Evolutionary conservation across 2,888 invertebrate genomes (phyloP), one percentile per base, ranked within the genome.

Genomic region (Buathra laborator): DNA sequence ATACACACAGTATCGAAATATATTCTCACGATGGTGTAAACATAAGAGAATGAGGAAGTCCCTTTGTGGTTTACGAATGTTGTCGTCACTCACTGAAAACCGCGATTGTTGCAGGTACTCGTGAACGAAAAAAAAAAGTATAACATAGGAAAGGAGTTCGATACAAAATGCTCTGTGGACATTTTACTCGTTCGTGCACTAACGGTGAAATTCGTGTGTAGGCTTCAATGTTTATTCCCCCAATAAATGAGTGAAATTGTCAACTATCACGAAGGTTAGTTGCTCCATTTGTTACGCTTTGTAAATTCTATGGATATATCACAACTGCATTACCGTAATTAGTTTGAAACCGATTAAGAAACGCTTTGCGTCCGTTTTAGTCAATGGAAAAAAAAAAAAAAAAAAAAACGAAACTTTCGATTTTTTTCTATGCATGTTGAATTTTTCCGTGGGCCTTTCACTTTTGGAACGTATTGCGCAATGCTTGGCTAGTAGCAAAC

Each of bases 191-290:
- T 71, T 71, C 71, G 71, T 19, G 29, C 59, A 59, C 6, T 14
- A 24, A 10, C 24, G 59, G 59, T 29, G 44, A 68, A 12, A 24
- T 48, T 29, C 46, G 46, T 68, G 12, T 68, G 29, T 51, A 24
- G 29, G 19, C 29, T 32, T 32, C 5, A 1, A 14, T 29, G 48
- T 48, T 67, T 14, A 3, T 1, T 68, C n/a, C 1, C 24, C 19
- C 7, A 4, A 44, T 16, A 44, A 19, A 32, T 46, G 72, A 59
- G 24, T 59, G 12, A 59, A 59, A 59, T 29, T 46, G 44, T 59
- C 72, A 44, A 29, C 46, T 16, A 24, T 44, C 59, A 59, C 59
- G 16, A 43, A 72, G 72, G 72, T 72, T 72, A 72, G 72, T 72
- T 46, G 24, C 48, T 68, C 3, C 24, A 12, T 48, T 68, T 10